Base-by-base conservation (phyloP, 2,888 invertebrate genomes). In the Tipula helvola region DNA sequence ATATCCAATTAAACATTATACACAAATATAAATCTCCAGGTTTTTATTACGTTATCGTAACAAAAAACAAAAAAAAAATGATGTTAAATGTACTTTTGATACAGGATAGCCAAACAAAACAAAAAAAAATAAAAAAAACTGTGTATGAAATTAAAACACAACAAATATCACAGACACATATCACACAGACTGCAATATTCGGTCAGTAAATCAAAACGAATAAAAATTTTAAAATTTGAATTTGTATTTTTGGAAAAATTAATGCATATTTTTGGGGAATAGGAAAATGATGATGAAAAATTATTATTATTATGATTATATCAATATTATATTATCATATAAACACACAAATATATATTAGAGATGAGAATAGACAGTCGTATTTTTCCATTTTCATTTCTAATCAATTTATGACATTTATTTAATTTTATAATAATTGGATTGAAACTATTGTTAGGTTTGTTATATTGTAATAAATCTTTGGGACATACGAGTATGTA, bases 281-380 rank as follows among this genome's bases (percentile, higher is more conserved):
- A 5, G 52, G n/a, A 57, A 57, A 57, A 57, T 57, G 52, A 71
- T 71, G 71, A 71, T 71, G 71, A 71, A 71, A 71, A 28, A 71
- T 71, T 71, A 71, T 71, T 71, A 71, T 71, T 71, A 71, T 71
- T 71, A 71, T 71, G 71, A 71, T 71, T 71, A 71, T 71, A 71
- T 71, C 71, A 71, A 71, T 71, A 71, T 71, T 28, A 28, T 71
- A 71, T 71, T 71, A 71, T 71, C 71, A 71, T 71, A 71, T 71
- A 71, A 71, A 71, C 71, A 71, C 71, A 71, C 71, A 71, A 71
- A 71, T 71, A 28, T 71, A 71, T 71, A 71, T 71, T 71, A 71
- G 71, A 71, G 71, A 71, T 71, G 71, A 71, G 71, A 71, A 28
- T 71, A 71, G 71, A 71, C 71, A 71, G 71, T 71, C 71, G 71